phyloP scores from a whole-genome alignment of 1,140 invertebrate species.

The Diplogasteroides magnus region DNA sequence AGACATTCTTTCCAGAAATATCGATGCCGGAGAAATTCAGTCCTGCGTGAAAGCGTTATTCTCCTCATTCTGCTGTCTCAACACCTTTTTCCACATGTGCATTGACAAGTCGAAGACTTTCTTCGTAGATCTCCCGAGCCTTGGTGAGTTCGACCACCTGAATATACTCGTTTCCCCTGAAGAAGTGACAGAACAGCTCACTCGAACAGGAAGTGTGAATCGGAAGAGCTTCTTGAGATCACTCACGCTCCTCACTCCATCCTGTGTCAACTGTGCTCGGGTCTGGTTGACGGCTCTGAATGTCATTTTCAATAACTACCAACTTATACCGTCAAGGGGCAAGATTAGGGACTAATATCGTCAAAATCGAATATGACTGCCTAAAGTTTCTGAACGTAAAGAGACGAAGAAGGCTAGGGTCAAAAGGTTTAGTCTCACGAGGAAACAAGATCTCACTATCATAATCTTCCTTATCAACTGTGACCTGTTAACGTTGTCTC shows the following conservation, averaged over 20 bases:
- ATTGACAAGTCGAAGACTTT: conserved; percentile 47
- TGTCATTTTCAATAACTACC: too few species aligned
- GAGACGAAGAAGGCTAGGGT: too few species aligned
- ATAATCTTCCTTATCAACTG: not conserved
- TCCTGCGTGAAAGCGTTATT: conserved; percentile 16
- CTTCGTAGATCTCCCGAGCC: conserved; percentile 53
- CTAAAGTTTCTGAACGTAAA: too few species aligned
- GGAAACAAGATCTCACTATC: not conserved
- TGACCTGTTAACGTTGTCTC: not conserved
- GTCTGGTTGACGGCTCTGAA: not conserved
- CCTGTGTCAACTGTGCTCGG: not conserved
- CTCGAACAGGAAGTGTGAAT: not conserved
- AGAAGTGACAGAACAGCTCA: too few species aligned
- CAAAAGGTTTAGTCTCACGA: not conserved
- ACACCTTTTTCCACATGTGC: conserved; percentile 50
- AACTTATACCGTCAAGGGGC: too few species aligned
- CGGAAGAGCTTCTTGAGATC: not conserved
- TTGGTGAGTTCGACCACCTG: conserved; percentile 42
- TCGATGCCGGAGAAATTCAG: conserved; percentile 35
- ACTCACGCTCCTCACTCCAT: not conserved
- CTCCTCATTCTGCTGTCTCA: not conserved
- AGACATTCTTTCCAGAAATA: conserved; percentile 45
- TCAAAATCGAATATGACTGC: too few species aligned
- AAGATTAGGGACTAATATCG: too few species aligned
- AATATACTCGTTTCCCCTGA: too few species aligned